Conservation (phyloP, 2,113 vertebrate genomes). For the Oncorhynchus keta region DNA sequence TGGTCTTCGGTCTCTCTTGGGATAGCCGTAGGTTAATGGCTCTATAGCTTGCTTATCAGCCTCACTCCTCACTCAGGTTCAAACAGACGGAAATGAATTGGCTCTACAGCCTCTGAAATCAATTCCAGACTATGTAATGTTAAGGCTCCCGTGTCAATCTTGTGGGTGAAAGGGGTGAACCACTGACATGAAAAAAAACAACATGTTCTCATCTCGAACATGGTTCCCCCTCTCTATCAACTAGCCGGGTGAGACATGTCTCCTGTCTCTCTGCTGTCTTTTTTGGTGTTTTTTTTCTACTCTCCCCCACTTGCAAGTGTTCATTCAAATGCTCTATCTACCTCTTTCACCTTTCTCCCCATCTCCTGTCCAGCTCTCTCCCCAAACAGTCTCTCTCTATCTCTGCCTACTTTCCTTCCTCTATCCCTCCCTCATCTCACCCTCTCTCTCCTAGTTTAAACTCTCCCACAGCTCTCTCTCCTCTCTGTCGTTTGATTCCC, state of each 20-base stretch:
- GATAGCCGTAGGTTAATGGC: neutral
- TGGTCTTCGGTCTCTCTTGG: neutral
- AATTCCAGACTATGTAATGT: slow-evolving; percentile 19
- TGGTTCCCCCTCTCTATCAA: neutral
- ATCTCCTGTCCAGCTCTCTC: slow-evolving; percentile 6
- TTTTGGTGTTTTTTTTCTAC: neutral
- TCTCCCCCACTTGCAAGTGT: neutral
- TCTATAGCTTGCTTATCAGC: neutral
- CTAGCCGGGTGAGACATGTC: neutral
- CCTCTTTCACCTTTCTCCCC: neutral
- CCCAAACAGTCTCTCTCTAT: neutral
- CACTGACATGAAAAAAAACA: slow-evolving; percentile 20
- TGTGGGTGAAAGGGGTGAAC: slow-evolving; percentile 30
- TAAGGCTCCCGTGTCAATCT: slow-evolving; percentile 27
- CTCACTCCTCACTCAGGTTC: slow-evolving; percentile 1
- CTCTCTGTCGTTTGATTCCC: no score
- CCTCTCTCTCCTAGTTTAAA: no score
- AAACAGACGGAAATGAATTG: slow-evolving; percentile 18
- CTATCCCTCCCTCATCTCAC: no score
- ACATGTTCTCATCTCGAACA: neutral
- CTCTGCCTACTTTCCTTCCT: neutral
- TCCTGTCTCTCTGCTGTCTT: neutral
- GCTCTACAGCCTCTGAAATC: slow-evolving; percentile 17
- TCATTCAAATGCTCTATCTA: neutral
- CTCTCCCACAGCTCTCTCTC: no score